These are phyloP conservation scores for Remorina albescens DNA, from an alignment of 2,797 vertebrate genomes.

Conservation along the genomic window DNA sequence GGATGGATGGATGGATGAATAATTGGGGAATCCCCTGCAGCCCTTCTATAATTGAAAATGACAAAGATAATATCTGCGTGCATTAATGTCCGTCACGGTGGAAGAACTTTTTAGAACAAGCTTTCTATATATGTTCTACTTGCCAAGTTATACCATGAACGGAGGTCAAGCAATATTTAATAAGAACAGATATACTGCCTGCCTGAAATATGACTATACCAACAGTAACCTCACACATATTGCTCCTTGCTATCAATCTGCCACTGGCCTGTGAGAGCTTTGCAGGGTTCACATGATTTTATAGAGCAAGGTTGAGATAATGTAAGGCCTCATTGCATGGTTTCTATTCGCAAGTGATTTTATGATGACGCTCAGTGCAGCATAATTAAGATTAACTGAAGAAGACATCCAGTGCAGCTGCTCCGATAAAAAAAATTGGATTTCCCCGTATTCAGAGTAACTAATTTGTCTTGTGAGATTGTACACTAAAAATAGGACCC, in stretches of 20 bases:
- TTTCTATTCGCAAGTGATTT: slow-evolving; percentile 52
- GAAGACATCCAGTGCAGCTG: slow-evolving; percentile 40
- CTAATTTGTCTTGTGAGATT: slow-evolving; percentile 48
- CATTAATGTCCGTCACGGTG: slow-evolving; percentile 9
- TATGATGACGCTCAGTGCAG: slow-evolving; percentile 25
- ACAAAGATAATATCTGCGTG: slow-evolving; percentile 44
- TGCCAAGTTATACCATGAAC: slow-evolving; percentile 8
- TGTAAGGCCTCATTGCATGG: slow-evolving; percentile 8
- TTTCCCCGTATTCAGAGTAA: slow-evolving; percentile 32
- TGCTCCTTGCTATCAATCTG: slow-evolving; percentile 38
- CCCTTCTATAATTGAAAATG: slow-evolving; percentile 42
- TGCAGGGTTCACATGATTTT: slow-evolving; percentile 38
- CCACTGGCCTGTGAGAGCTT: slow-evolving; percentile 31
- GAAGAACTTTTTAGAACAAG: slow-evolving; percentile 9
- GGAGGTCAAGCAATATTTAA: slow-evolving; percentile 44
- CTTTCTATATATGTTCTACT: background rate
- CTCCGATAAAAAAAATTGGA: slow-evolving; percentile 21
- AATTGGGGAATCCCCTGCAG: slow-evolving; percentile 30
- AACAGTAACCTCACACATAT: slow-evolving; percentile 33
- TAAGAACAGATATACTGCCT: slow-evolving; percentile 33
- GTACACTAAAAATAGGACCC: slow-evolving; percentile 40
- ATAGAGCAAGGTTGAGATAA: slow-evolving; percentile 48
- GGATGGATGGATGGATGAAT: too few species aligned
- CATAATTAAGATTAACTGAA: slow-evolving; percentile 59
- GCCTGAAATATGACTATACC: slow-evolving; percentile 29